phyloP scores from a whole-genome alignment of 2,888 invertebrate species.

The Epiblema foenella region DNA sequence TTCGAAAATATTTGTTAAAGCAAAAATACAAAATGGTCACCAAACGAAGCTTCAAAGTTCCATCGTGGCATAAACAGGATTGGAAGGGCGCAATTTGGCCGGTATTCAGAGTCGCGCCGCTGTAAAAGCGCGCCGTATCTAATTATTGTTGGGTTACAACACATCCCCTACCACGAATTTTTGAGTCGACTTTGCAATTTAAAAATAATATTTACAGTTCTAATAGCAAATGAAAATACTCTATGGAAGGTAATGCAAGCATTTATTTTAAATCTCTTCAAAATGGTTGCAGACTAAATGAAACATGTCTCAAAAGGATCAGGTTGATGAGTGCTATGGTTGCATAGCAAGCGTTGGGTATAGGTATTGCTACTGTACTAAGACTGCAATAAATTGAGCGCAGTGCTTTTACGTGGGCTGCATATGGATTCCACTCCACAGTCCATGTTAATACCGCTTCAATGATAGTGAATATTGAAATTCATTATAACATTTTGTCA shows the following conservation, averaged over 20 bases:
- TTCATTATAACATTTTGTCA: background rate
- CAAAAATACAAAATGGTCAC: constrained; percentile 58
- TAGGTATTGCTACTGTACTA: too few species aligned
- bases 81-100: constrained; percentile 82
- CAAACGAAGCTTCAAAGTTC: constrained; percentile 67
- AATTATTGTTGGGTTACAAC: constrained; percentile 79
- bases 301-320: background rate
- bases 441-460: background rate
- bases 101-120: constrained; percentile 79
- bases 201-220: background rate
- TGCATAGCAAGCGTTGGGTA: too few species aligned
- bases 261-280: too few species aligned
- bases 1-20: constrained; percentile 34
- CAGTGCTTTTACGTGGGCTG: too few species aligned
- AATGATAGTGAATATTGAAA: background rate
- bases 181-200: constrained; percentile 48
- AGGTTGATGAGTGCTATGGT: too few species aligned
- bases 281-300: too few species aligned
- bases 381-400: too few species aligned
- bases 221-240: too few species aligned
- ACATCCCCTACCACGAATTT: constrained; percentile 61
- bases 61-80: constrained; percentile 76
- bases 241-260: too few species aligned
- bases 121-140: constrained; percentile 84
- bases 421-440: background rate